Evolutionary conservation across 1,140 invertebrate species (phyloP).

Genomic region (Diprion similis): DNA sequence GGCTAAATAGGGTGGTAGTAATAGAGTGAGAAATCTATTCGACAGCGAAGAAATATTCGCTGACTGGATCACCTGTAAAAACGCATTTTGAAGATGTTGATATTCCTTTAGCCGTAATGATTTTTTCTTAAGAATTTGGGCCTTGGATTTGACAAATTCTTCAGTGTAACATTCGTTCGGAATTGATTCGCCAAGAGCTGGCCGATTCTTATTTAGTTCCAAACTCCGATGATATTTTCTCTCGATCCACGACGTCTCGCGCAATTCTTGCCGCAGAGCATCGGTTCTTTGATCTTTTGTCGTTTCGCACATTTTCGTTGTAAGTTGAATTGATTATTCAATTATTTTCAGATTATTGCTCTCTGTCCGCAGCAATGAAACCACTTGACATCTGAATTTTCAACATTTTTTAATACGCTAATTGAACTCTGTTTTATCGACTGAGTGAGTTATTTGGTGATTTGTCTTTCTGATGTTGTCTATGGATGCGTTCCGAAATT

Average conservation of each 20-base stretch:
- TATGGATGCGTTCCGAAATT: too few relatives aligned
- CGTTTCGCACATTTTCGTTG: too few relatives aligned
- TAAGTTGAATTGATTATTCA: too few relatives aligned
- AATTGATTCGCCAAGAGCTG: conserved; percentile 36
- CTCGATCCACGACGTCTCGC: conserved; percentile 25
- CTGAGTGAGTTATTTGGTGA: too few relatives aligned
- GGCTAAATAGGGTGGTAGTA: conserved; percentile 14
- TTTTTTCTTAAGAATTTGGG: conserved; percentile 44
- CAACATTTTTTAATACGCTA: too few relatives aligned
- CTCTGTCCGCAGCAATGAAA: too few relatives aligned
- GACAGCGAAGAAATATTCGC: conserved; percentile 19
- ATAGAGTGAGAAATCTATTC: conserved; percentile 15
- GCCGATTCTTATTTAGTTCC: conserved; percentile 39
- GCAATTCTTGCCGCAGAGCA: conserved; percentile 27
- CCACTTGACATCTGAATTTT: too few relatives aligned
- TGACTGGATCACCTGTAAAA: conserved; percentile 46
- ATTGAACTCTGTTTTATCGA: too few relatives aligned
- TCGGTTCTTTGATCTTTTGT: background rate
- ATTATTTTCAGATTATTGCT: too few relatives aligned
- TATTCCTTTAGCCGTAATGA: conserved; percentile 42
- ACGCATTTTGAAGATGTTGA: conserved; percentile 44
- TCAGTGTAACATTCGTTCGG: conserved; percentile 23
- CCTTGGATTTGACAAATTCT: conserved; percentile 35
- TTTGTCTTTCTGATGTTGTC: too few relatives aligned
- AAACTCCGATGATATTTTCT: conserved; percentile 40